These are phyloP conservation scores for Nephila pilipes DNA, from an alignment of 1,140 invertebrate species.

Conservation along the genomic window DNA sequence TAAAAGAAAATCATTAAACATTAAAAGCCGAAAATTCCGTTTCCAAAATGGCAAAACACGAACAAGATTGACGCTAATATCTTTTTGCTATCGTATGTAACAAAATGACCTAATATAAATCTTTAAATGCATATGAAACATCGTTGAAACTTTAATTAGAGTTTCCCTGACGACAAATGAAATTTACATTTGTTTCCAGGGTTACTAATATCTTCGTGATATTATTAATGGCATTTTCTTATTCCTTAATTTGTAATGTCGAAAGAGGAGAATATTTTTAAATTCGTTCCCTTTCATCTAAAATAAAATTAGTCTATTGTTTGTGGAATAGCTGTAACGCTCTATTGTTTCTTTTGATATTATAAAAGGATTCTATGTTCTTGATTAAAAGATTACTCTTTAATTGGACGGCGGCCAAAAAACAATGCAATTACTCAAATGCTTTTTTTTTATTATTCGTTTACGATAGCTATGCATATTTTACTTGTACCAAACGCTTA, in stretches of 20 bases:
- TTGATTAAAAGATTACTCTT: constrained; percentile 40
- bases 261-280: constrained; percentile 22
- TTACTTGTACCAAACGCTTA: too few species aligned
- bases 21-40: background rate
- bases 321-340: background rate
- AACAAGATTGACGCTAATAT: background rate
- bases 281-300: constrained; percentile 1
- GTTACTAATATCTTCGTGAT: constrained; percentile 4
- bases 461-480: background rate
- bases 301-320: constrained; percentile 51
- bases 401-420: constrained; percentile 35
- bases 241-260: constrained; percentile 2
- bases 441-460: background rate
- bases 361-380: constrained; percentile 31
- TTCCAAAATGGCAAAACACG: background rate
- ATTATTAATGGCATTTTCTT: constrained; percentile 28
- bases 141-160: constrained; percentile 9
- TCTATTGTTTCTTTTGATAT: constrained; percentile 25
- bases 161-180: constrained; percentile 22
- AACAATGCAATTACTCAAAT: constrained; percentile 40
- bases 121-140: background rate
- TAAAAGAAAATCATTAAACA: background rate
- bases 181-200: constrained; percentile 23
- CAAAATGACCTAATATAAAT: constrained; percentile 20
- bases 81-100: background rate